Evolutionary conservation across 1,140 invertebrate genomes (phyloP).

Genomic region (Apis cerana): DNA sequence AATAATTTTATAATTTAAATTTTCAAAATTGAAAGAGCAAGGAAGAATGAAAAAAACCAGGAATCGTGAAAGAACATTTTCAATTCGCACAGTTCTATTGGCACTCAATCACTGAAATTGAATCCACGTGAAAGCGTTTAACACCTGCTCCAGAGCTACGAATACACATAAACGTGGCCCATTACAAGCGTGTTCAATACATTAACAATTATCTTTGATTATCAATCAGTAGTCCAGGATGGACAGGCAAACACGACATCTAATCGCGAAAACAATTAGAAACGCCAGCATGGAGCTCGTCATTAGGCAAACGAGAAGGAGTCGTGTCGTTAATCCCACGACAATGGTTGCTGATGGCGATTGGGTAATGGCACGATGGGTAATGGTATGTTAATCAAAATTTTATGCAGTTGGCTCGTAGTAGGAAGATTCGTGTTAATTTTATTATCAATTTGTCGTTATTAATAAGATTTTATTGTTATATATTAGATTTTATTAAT

Average conservation of each 20-base stretch:
- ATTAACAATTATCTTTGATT: conserved; percentile 51
- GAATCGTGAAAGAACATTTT: no score
- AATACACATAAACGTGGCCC: background rate
- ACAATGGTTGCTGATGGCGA: background rate
- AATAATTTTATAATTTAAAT: no score
- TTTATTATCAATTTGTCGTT: no score
- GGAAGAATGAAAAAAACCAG: no score
- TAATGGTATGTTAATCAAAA: no score
- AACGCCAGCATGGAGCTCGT: background rate
- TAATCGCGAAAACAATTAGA: conserved; percentile 53
- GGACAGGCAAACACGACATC: conserved; percentile 41
- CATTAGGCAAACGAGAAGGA: conserved; percentile 43
- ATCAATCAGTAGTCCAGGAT: conserved; percentile 8
- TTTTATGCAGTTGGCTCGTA: no score
- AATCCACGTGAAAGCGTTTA: conserved; percentile 22
- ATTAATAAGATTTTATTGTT: no score
- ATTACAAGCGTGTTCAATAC: conserved; percentile 42
- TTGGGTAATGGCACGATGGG: no score
- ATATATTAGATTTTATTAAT: no score
- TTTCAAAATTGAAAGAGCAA: background rate
- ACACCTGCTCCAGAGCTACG: conserved; percentile 18
- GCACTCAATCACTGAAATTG: conserved; percentile 12
- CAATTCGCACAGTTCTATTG: background rate
- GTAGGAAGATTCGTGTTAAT: no score
- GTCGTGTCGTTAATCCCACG: conserved; percentile 35